A percentile compares a stretch with the other conserved stretches of the same genome.
phyloP scores from a whole-genome alignment of 92 coral and sea anemone genomes.

The Palythoa grandiflora region DNA sequence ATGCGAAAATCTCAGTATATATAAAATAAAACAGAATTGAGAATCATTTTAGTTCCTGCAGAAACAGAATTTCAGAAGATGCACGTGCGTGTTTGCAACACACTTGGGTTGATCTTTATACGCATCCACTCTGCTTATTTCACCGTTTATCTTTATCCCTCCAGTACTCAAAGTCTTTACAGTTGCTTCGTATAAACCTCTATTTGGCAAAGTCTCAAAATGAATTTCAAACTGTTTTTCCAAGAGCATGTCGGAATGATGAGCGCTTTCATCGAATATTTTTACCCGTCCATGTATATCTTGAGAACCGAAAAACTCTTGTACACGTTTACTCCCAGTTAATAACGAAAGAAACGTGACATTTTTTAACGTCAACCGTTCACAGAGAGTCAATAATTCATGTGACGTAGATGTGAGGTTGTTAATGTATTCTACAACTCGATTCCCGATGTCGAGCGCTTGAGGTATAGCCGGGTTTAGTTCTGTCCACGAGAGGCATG shows the following conservation, averaged over 20 bases:
- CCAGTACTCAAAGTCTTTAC: not conserved
- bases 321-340: slow-evolving; percentile 24
- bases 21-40: too few relatives aligned
- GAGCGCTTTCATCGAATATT: not conserved
- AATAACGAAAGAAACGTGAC: slow-evolving; percentile 22
- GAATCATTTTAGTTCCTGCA: not conserved
- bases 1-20: too few relatives aligned
- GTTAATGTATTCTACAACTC: slow-evolving; percentile 28
- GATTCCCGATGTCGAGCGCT: slow-evolving; percentile 8
- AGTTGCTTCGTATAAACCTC: slow-evolving; percentile 37
- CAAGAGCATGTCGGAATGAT: slow-evolving; percentile 19
- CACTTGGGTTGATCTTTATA: slow-evolving; percentile 35
- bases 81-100: slow-evolving; percentile 3
- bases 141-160: slow-evolving; percentile 28
- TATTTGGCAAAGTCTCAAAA: slow-evolving; percentile 37
- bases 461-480: slow-evolving; percentile 30
- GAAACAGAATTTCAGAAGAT: slow-evolving; percentile 34
- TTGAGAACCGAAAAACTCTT: slow-evolving; percentile 6
- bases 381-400: not conserved
- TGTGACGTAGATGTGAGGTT: slow-evolving; percentile 29
- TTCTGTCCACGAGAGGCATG: slow-evolving; percentile 53
- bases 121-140: slow-evolving; percentile 33
- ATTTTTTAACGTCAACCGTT: slow-evolving; percentile 1
- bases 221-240: slow-evolving; percentile 36
- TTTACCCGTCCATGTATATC: slow-evolving; percentile 34